A percentile compares a stretch with the other conserved stretches of the same genome.
Conservation (phyloP, 2,888 invertebrate genomes). For the Tortricodes alternella region DNA sequence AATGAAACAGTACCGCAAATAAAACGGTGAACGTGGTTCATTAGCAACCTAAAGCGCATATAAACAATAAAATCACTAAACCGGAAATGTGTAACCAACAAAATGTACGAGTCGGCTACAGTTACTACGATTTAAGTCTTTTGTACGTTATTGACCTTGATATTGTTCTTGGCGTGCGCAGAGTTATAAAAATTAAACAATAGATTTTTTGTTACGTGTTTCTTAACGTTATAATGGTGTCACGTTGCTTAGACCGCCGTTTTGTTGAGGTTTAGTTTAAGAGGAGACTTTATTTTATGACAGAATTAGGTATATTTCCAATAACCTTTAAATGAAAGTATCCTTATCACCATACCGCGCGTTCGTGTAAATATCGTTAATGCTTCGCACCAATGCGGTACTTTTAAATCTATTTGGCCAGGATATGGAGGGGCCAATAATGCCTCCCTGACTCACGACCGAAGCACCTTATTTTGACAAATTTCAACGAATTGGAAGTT, state of each 20-base stretch:
- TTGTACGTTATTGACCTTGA: constrained; percentile 30
- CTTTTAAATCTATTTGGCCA: too few species aligned
- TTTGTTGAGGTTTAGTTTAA: constrained; percentile 18
- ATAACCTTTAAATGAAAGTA: not conserved
- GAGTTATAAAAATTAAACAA: constrained; percentile 28
- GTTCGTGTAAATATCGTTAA: too few species aligned
- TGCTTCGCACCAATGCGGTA: too few species aligned
- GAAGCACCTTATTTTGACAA: too few species aligned
- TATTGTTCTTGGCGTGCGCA: constrained; percentile 29
- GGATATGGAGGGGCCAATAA: too few species aligned
- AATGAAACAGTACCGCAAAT: too few species aligned
- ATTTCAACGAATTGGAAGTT: too few species aligned
- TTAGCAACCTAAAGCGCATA: too few species aligned
- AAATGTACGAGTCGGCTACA: not conserved
- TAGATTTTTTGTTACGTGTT: constrained; percentile 32
- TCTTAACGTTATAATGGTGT: constrained; percentile 26
- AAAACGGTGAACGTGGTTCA: too few species aligned
- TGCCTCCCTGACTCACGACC: too few species aligned
- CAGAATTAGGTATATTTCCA: not conserved
- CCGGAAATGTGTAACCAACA: constrained; percentile 9
- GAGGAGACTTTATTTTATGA: constrained; percentile 6
- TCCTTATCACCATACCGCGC: too few species aligned
- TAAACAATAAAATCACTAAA: not conserved
- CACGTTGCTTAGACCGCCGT: constrained; percentile 25
- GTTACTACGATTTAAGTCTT: constrained; percentile 20